These are phyloP conservation scores for Saturnia japonica DNA, from an alignment of 2,888 invertebrate species.

Conservation along the genomic window DNA sequence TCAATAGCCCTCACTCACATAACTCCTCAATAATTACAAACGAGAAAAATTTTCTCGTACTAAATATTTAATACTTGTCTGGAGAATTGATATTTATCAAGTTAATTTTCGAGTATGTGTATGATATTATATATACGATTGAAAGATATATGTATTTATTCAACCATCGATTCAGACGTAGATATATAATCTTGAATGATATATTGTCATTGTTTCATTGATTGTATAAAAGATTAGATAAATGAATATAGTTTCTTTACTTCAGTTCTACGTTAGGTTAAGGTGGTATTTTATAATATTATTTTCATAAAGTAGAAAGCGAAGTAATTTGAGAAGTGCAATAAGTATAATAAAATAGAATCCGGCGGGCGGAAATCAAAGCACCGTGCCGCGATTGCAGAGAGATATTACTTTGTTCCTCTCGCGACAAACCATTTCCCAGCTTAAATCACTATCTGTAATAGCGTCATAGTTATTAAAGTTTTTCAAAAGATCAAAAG, in stretches of 20 bases:
- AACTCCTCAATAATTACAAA: neutral
- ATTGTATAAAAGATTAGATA: neutral
- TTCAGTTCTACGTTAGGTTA: neutral
- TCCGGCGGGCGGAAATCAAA: slow-evolving; percentile 13
- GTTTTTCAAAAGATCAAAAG: slow-evolving; percentile 4
- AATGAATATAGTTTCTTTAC: neutral
- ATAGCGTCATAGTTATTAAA: neutral
- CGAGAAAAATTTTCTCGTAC: neutral
- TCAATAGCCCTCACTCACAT: neutral
- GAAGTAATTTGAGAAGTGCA: neutral
- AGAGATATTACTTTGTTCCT: neutral
- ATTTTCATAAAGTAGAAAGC: neutral
- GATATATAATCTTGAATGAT: neutral
- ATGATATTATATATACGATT: neutral
- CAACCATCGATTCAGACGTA: too few relatives aligned
- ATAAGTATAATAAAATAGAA: slow-evolving; percentile 6
- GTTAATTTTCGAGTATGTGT: neutral
- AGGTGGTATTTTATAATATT: neutral
- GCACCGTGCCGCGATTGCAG: neutral
- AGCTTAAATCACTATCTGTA: slow-evolving; percentile 7
- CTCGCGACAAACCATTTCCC: slow-evolving; percentile 7
- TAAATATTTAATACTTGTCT: neutral
- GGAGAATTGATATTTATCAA: neutral
- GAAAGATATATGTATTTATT: neutral
- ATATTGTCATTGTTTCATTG: too few relatives aligned